Conservation (phyloP, 2,113 vertebrate species). For the Lophius piscatorius region DNA sequence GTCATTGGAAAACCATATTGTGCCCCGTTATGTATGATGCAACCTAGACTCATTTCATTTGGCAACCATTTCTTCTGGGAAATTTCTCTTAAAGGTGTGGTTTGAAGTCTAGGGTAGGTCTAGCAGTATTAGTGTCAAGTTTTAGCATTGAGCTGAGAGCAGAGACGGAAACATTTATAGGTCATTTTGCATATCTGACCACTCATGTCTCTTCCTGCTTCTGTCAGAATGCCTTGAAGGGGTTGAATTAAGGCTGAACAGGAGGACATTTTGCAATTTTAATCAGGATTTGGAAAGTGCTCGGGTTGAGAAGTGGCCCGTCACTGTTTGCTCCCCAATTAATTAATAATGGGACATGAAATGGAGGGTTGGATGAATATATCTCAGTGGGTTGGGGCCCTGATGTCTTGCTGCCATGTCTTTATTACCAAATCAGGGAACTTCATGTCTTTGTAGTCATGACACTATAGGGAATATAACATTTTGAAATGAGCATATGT, state of each 20-base stretch:
- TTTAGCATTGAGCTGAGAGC: background rate
- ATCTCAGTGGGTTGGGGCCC: constrained; percentile 30
- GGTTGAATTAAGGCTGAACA: constrained; percentile 69
- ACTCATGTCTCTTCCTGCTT: constrained; percentile 44
- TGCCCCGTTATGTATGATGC: background rate
- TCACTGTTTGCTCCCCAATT: constrained; percentile 60
- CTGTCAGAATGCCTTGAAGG: constrained; percentile 61
- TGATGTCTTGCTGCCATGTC: constrained; percentile 36
- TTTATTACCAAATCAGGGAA: constrained; percentile 36
- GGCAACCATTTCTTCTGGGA: background rate
- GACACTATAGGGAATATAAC: constrained; percentile 7
- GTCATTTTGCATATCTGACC: constrained; percentile 50
- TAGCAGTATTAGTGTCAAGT: constrained; percentile 4
- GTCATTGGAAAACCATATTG: constrained; percentile 15
- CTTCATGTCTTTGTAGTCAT: constrained; percentile 8
- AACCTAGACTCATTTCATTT: constrained; percentile 22
- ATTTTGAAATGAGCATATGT: constrained; percentile 4
- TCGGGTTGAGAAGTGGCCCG: constrained; percentile 51
- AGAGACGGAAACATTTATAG: constrained; percentile 39
- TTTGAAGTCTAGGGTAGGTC: background rate
- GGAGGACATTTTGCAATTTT: constrained; percentile 79
- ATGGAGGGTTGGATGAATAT: constrained; percentile 49
- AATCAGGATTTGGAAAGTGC: constrained; percentile 73
- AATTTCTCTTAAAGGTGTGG: constrained; percentile 20
- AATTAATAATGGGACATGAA: constrained; percentile 64